Evolutionary conservation across 2,888 invertebrate species (phyloP).

Genomic region (Pseudolycoriella hygida): DNA sequence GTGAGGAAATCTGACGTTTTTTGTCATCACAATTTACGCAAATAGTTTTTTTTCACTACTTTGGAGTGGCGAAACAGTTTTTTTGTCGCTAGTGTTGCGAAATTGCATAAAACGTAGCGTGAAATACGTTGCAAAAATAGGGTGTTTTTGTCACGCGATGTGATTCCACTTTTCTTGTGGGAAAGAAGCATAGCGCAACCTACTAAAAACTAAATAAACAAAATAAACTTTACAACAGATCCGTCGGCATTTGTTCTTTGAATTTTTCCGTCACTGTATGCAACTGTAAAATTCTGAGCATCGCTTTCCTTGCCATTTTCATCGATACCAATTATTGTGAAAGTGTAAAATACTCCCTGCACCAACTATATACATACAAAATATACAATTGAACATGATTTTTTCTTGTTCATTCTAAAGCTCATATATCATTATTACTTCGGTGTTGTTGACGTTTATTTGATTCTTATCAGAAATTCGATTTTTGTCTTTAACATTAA

Average conservation of each 20-base stretch:
- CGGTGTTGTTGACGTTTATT: slow-evolving; percentile 6
- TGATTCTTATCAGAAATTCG: slow-evolving; percentile 7
- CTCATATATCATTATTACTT: slow-evolving; percentile 5
- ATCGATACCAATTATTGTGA: slow-evolving; percentile 6
- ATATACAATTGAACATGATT: too few relatives aligned
- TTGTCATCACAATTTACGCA: too few relatives aligned
- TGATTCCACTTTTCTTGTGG: too few relatives aligned
- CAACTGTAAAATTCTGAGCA: slow-evolving; percentile 5
- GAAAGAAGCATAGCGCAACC: too few relatives aligned
- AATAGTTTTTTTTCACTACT: too few relatives aligned
- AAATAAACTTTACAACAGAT: not conserved
- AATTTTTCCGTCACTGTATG: slow-evolving; percentile 6
- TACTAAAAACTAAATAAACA: too few relatives aligned
- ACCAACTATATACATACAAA: slow-evolving; percentile 4
- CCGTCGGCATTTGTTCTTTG: slow-evolving; percentile 5
- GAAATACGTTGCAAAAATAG: too few relatives aligned
- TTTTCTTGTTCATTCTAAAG: not conserved
- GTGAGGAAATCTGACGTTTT: too few relatives aligned
- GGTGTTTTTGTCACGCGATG: too few relatives aligned
- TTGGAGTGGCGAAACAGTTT: too few relatives aligned
- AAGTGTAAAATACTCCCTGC: slow-evolving; percentile 5
- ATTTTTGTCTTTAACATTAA: slow-evolving; percentile 1
- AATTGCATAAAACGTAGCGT: too few relatives aligned
- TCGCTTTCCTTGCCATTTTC: slow-evolving; percentile 3
- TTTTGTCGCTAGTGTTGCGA: too few relatives aligned